Evolutionary conservation across 2,888 invertebrate species (phyloP).

Genomic region (Carpatolechia fugitivella): DNA sequence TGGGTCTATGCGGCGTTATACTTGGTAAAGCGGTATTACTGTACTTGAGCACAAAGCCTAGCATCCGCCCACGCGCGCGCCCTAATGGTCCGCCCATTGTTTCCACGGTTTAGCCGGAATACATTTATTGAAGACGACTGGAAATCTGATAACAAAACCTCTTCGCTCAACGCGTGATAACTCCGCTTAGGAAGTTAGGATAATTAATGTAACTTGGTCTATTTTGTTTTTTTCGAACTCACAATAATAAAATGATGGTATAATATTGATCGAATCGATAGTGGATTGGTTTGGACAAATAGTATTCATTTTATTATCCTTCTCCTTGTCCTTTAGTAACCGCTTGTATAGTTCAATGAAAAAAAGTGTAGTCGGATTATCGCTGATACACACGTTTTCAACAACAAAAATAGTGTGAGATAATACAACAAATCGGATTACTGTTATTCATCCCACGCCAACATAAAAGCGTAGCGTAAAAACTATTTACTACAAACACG

Average conservation of each 20-base stretch:
- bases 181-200: not conserved
- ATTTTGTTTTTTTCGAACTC: no score
- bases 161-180: constrained; percentile 1
- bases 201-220: no score
- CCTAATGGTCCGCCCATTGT: constrained; percentile 37
- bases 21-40: not conserved
- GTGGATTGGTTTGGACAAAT: no score
- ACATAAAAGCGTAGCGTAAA: constrained; percentile 34
- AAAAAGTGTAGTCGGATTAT: not conserved
- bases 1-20: not conserved
- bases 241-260: no score
- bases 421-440: constrained; percentile 61
- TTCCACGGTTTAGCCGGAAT: constrained; percentile 25
- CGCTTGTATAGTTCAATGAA: no score
- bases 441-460: constrained; percentile 35
- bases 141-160: constrained; percentile 2
- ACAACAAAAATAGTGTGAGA: constrained; percentile 32
- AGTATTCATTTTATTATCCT: no score
- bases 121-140: constrained; percentile 21
- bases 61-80: constrained; percentile 30
- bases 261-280: no score
- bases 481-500: not conserved
- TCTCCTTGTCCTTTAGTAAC: no score
- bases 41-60: constrained; percentile 10
- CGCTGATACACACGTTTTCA: not conserved